A percentile compares a stretch with the other conserved stretches of the same genome.
Evolutionary conservation across 2,113 vertebrate genomes (phyloP).

Genomic region (Syngnathus scovelli): DNA sequence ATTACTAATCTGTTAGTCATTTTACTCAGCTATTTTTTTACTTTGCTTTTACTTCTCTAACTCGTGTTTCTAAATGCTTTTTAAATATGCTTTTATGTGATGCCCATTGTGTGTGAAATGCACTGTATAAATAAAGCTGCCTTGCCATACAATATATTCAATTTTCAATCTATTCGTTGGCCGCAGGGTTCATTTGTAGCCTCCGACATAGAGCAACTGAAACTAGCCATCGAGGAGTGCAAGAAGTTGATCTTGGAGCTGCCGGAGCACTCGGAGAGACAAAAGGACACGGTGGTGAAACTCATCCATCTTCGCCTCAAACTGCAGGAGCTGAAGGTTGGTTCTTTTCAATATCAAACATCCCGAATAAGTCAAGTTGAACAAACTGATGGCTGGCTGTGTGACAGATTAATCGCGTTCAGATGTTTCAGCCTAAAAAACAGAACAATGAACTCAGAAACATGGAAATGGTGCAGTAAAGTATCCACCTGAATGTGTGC

Average conservation of each 20-base stretch:
- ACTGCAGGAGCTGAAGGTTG: constrained; percentile 92
- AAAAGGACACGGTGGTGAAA: constrained; percentile 91
- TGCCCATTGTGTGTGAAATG: no score
- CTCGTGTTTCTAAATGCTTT: no score
- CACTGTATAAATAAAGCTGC: no score
- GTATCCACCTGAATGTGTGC: no score
- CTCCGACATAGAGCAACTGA: constrained; percentile 83
- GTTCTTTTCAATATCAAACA: not conserved
- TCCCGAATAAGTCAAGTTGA: not conserved
- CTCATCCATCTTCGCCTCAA: constrained; percentile 96
- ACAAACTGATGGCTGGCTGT: not conserved
- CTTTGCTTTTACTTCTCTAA: no score
- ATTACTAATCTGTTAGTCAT: no score
- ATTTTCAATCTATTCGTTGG: not conserved
- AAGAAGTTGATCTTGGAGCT: constrained; percentile 86
- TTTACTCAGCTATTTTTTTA: no score
- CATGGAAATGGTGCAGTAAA: no score
- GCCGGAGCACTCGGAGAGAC: constrained; percentile 88
- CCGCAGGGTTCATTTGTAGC: constrained; percentile 84
- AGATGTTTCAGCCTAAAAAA: no score
- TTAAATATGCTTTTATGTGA: no score
- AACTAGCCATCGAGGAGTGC: constrained; percentile 88
- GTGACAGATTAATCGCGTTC: no score
- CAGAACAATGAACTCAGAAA: no score
- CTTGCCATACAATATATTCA: not conserved